Conservation (phyloP, 2,797 vertebrate species). For the Myotis vivesi region DNA sequence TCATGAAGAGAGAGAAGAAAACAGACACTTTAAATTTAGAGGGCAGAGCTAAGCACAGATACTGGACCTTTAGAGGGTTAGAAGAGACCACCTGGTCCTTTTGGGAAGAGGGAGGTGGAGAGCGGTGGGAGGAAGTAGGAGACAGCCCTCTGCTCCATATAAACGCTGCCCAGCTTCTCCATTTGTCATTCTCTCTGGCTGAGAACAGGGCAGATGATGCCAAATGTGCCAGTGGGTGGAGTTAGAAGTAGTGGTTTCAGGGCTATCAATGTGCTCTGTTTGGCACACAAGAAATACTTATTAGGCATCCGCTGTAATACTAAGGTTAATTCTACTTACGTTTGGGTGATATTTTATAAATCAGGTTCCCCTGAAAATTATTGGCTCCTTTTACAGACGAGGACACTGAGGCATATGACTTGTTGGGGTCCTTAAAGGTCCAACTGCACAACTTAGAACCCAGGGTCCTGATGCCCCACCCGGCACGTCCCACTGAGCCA, state of each 20-base stretch:
- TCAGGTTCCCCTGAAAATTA: background rate
- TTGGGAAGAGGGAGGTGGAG: background rate
- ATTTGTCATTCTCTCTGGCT: background rate
- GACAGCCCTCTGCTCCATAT: too few relatives aligned
- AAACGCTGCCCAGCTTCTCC: background rate
- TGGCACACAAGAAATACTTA: background rate
- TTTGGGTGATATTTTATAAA: background rate
- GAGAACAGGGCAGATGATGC: background rate
- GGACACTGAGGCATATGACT: background rate
- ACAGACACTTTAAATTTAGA: background rate
- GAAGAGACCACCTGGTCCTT: background rate
- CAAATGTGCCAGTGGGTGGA: too few relatives aligned
- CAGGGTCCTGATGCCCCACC: background rate
- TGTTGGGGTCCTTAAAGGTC: background rate
- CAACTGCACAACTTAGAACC: background rate
- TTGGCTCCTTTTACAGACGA: background rate
- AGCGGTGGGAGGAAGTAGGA: background rate
- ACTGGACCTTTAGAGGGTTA: background rate
- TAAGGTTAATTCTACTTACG: background rate
- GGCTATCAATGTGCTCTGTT: background rate
- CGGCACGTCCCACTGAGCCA: background rate
- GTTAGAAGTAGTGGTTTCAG: background rate
- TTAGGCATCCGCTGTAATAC: background rate
- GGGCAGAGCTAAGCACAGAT: background rate
- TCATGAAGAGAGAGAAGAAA: background rate